Evolutionary conservation across 1,140 invertebrate genomes (phyloP).

Genomic region (Sinella curviseta): DNA sequence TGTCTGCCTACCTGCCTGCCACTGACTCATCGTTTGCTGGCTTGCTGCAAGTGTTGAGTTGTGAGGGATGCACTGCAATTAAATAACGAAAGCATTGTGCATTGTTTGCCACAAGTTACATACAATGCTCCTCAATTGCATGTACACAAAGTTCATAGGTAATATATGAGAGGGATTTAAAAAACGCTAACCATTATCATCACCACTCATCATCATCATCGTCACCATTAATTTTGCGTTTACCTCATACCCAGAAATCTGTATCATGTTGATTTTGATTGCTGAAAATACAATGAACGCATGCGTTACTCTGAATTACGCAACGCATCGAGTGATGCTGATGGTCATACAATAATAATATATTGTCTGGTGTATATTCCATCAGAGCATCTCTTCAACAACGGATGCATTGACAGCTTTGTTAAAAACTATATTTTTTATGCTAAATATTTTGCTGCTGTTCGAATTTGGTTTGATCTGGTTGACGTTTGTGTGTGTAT

Average conservation of each 20-base stretch:
- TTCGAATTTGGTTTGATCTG: neutral
- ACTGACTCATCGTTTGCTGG: neutral
- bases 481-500: too few relatives aligned
- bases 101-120: neutral
- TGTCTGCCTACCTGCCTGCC: neutral
- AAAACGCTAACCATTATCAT: too few relatives aligned
- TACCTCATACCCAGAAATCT: constrained; percentile 8
- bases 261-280: too few relatives aligned
- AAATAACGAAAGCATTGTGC: neutral
- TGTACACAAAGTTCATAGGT: too few relatives aligned
- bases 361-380: too few relatives aligned
- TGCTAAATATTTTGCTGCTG: neutral
- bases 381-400: too few relatives aligned
- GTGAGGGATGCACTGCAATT: neutral
- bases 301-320: neutral
- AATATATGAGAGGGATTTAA: too few relatives aligned
- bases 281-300: neutral
- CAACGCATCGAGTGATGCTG: neutral
- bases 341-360: neutral
- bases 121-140: neutral
- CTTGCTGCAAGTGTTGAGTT: neutral
- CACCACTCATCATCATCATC: too few relatives aligned
- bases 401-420: constrained; percentile 6
- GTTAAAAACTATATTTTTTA: neutral
- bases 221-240: too few relatives aligned